Evolutionary conservation across 2,797 vertebrate species (phyloP).

Genomic region (Danio aesculapii): DNA sequence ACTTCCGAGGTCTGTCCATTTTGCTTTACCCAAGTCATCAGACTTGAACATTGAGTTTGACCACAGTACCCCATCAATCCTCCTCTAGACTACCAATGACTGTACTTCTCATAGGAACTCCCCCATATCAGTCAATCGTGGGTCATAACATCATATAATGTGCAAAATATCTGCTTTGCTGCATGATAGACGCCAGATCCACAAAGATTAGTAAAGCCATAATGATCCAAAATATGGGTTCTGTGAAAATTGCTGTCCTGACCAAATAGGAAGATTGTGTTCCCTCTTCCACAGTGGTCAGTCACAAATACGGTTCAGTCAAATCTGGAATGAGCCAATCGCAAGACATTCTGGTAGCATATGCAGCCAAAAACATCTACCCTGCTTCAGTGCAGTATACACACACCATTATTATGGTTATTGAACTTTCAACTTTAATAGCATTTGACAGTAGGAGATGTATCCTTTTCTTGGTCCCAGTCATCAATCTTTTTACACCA

Average conservation of each 20-base stretch:
- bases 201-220: conserved; percentile 23
- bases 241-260: conserved; percentile 18
- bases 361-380: conserved; percentile 3
- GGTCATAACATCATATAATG: background rate
- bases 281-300: conserved; percentile 13
- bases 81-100: conserved; percentile 71
- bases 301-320: conserved; percentile 13
- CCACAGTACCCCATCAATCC: conserved; percentile 64
- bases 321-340: background rate
- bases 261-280: conserved; percentile 27
- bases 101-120: conserved; percentile 47
- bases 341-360: background rate
- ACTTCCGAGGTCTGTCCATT: conserved; percentile 43
- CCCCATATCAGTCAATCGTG: conserved; percentile 34
- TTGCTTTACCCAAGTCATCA: conserved; percentile 52
- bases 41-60: conserved; percentile 70
- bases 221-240: conserved; percentile 32
- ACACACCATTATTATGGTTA: conserved; percentile 19
- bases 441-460: background rate
- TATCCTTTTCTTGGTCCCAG: background rate
- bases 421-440: conserved; percentile 14
- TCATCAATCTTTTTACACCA: background rate
- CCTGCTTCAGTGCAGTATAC: background rate
- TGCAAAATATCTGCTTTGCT: conserved; percentile 18
- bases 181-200: conserved; percentile 18